Evolutionary conservation across 2,113 vertebrate genomes (phyloP).

Genomic region (Pagrus major): DNA sequence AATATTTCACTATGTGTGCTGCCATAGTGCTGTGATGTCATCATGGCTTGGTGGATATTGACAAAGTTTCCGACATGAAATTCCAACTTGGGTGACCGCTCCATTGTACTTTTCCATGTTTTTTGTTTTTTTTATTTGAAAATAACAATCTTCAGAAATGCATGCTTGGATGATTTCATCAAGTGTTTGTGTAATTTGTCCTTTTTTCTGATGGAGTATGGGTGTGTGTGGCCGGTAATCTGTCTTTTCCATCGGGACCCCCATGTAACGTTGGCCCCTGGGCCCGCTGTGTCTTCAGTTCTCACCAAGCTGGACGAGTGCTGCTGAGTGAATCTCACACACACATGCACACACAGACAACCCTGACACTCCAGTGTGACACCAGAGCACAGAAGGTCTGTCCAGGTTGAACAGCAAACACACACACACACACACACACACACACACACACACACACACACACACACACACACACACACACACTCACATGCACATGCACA

Average conservation of each 20-base stretch:
- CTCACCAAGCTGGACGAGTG: constrained; percentile 46
- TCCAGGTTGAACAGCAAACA: constrained; percentile 31
- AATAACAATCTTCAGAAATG: not conserved
- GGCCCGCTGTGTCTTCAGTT: constrained; percentile 26
- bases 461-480: constrained; percentile 36
- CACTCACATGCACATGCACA: constrained; percentile 19
- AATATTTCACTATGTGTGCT: no score
- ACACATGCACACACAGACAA: constrained; percentile 8
- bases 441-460: constrained; percentile 19
- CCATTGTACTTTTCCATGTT: no score
- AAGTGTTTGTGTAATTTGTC: not conserved
- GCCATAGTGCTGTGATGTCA: no score
- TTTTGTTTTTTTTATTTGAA: not conserved
- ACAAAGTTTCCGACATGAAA: no score
- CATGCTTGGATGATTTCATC: not conserved
- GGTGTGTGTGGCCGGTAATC: constrained; percentile 33
- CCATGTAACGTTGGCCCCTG: constrained; percentile 3
- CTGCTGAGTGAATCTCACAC: constrained; percentile 40
- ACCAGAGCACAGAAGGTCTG: constrained; percentile 58
- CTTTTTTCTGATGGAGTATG: not conserved
- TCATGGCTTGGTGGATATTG: no score
- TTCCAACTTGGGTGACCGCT: no score
- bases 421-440: constrained; percentile 38
- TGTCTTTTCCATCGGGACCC: constrained; percentile 31
- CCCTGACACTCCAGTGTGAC: constrained; percentile 20